These are phyloP conservation scores for Acanthurus leucopareius DNA, from an alignment of 2,797 vertebrate species.

Conservation along the genomic window DNA sequence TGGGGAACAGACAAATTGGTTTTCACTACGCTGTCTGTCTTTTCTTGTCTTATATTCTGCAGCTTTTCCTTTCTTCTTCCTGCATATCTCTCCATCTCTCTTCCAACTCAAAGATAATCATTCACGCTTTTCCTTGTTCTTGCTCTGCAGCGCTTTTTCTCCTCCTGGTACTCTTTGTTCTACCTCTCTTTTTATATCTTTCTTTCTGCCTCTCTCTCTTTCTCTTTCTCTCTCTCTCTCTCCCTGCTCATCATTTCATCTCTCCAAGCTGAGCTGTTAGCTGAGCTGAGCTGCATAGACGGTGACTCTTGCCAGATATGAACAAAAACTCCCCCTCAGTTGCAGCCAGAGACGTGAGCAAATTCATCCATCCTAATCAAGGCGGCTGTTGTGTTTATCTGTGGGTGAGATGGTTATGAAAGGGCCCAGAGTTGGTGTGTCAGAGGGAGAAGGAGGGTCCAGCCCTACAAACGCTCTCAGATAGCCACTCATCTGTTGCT, in stretches of 20 bases:
- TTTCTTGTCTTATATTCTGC: conserved; percentile 70
- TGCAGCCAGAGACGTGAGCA: conserved; percentile 60
- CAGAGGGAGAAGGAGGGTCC: conserved; percentile 31
- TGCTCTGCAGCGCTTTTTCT: conserved; percentile 48
- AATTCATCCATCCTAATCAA: conserved; percentile 62
- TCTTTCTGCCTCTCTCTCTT: conserved; percentile 15
- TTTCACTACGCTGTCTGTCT: conserved; percentile 75
- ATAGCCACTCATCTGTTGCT: conserved; percentile 50
- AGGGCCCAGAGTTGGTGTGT: conserved; percentile 24
- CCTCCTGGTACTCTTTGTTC: conserved; percentile 52
- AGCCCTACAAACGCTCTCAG: conserved; percentile 29
- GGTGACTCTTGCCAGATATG: conserved; percentile 58
- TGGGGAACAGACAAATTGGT: conserved; percentile 81
- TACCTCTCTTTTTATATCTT: conserved; percentile 37
- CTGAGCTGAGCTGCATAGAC: conserved; percentile 48
- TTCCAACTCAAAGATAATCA: conserved; percentile 68
- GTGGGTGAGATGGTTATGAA: conserved; percentile 43
- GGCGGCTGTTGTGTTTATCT: conserved; percentile 69
- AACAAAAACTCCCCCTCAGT: conserved; percentile 54
- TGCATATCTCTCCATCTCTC: conserved; percentile 62
- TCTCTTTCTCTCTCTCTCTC: not conserved
- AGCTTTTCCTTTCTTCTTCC: conserved; percentile 58
- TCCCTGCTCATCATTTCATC: conserved; percentile 64
- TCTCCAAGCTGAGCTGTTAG: conserved; percentile 49
- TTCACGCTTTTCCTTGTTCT: conserved; percentile 62